Conservation (phyloP, 2,797 vertebrate species). For the Halcyon leucocephala region DNA sequence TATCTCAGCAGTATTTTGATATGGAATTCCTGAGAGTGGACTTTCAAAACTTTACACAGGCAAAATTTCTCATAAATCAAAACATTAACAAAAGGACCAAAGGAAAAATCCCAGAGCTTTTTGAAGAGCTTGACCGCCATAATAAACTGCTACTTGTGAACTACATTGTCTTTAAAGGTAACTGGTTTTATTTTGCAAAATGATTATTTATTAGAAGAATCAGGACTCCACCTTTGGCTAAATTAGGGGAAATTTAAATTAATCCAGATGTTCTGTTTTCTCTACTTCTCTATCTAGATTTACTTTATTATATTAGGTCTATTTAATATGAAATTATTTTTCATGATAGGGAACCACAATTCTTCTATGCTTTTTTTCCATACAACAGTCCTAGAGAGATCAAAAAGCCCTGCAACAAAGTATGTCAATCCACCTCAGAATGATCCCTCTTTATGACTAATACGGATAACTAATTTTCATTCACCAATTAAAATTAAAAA, state of each 20-base stretch:
- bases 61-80: constrained; percentile 81
- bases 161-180: constrained; percentile 91
- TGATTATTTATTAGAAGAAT: constrained; percentile 15
- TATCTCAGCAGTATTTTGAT: constrained; percentile 84
- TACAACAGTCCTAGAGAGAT: neutral
- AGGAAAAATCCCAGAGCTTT: constrained; percentile 80
- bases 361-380: neutral
- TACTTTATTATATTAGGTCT: neutral
- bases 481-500: neutral
- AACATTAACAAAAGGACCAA: constrained; percentile 82
- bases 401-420: neutral
- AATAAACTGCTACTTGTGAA: constrained; percentile 86
- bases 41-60: constrained; percentile 74
- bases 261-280: neutral
- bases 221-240: neutral
- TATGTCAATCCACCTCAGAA: neutral
- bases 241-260: neutral
- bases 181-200: neutral
- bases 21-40: constrained; percentile 84
- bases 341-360: neutral
- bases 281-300: neutral
- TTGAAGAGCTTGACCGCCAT: constrained; percentile 79
- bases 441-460: neutral
- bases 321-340: neutral
- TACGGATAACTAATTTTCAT: neutral